Base-by-base conservation (phyloP, 2,888 invertebrate genomes). In the Heliconius hortense region DNA sequence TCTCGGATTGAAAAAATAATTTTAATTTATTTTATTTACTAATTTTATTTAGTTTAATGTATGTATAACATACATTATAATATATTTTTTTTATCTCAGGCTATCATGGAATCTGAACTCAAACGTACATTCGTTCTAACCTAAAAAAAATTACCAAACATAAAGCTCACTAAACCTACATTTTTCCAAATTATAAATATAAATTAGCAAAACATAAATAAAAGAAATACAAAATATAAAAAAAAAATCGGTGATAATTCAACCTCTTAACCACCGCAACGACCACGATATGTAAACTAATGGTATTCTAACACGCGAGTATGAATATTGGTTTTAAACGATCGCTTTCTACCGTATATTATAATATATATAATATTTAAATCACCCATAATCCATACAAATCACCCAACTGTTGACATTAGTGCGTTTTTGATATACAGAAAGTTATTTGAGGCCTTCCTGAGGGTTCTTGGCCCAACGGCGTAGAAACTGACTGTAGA, bases 261-360 rank as follows among this genome's bases (percentile, higher is more conserved):
- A 77, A 77, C 60, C 26, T 74, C 73, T 73, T 62, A 77, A 72
- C 76, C 72, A 77, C 60, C 71, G 70, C 77, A 73, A 66, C 56
- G 79, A 68, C 72, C 77, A 75, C 67, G 62, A 73, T 64, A 72
- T 76, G 70, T 74, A 70, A 78, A 74, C 68, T 79, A 79, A 82
- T 77, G 79, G 74, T 64, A 39, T 35, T 64, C 63, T 31, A 77
- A 74, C 82, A 82, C 81, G 82, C 81, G 56, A 80, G 76, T 77
- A 67, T 76, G 77, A 74, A 77, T 69, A 75, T 74, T 68, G 75
- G 28, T 43, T 59, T 66, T 43, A 75, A 72, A 79, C 53, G 70
- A 56, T 39, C 76, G 77, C 82, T 81, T 81, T 81, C 81, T 80
- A 80, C 77, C 72, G 72, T 64, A 82, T 82, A 83, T 81, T 48